Evolutionary conservation across 2,888 invertebrate genomes (phyloP).

Genomic region (Panorpa germanica): DNA sequence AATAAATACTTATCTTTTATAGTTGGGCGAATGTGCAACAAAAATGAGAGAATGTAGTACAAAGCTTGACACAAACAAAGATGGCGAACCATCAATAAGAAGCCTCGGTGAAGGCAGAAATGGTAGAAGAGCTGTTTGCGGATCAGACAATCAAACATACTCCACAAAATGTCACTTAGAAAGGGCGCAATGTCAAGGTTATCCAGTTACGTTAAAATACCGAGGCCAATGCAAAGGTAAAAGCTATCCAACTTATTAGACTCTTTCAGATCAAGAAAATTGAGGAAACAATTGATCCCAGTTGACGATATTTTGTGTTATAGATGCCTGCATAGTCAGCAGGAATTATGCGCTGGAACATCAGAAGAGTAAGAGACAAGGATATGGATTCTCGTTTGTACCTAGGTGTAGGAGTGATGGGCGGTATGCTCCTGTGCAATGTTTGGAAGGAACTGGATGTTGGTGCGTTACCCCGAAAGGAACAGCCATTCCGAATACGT

Average conservation of each 20-base stretch:
- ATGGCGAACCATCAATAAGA: too few species aligned
- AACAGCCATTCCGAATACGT: conserved; percentile 61
- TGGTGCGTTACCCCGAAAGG: conserved; percentile 85
- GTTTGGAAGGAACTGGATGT: conserved; percentile 60
- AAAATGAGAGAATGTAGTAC: too few species aligned
- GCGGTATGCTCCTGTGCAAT: conserved; percentile 69
- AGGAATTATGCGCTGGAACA: conserved; percentile 22
- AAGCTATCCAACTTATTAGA: conserved; percentile 18
- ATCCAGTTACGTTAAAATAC: conserved; percentile 49
- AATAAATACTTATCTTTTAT: too few species aligned
- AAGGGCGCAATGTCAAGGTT: conserved; percentile 57
- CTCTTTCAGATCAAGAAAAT: conserved; percentile 10
- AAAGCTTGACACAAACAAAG: too few species aligned
- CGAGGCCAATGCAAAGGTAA: conserved; percentile 57
- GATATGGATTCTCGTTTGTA: conserved; percentile 37
- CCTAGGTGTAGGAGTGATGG: conserved; percentile 73
- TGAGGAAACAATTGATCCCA: not conserved
- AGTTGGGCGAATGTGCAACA: too few species aligned
- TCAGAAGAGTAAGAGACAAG: conserved; percentile 23
- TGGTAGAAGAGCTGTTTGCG: too few species aligned
- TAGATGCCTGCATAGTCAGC: conserved; percentile 31
- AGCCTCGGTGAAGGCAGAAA: too few species aligned
- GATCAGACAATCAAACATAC: conserved; percentile 74
- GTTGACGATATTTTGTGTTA: conserved; percentile 14
- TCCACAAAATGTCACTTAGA: conserved; percentile 60